Base-by-base conservation (phyloP, 2,797 vertebrate species). In the Clarias fuscus region DNA sequence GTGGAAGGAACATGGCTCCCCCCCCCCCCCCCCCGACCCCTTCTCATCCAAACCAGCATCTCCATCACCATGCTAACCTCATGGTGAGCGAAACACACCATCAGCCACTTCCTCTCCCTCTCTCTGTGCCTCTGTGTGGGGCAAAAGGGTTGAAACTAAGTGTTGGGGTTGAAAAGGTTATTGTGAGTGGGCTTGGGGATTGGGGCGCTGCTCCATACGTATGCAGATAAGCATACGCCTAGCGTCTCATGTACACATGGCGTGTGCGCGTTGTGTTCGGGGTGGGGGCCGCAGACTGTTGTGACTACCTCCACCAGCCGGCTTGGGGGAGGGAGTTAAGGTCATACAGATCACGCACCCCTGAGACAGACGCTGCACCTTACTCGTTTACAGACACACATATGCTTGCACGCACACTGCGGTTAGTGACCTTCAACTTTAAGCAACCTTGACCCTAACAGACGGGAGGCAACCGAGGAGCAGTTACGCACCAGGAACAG, bases 211-310 rank as follows among this genome's bases (percentile, higher is more conserved):
- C 93, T 93, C 93, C 91, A 95, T 94, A 93, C 93, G 91, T 94
- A 96, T 97, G 95, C 94, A 96, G 95, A 97, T 96, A 92, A 90
- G 90, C 92, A 92, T 91, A 89, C 93, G 92, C 80, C 80, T 92
- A 92, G 92, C 90, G 86, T 91, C 92, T 93, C 77, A 43, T 56
- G 48, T 84, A 68, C 77, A 87, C 83, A 87, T 87, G 83, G 77
- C 68, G 76, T 84, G 67, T 86, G 78, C 62, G 65, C 56, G 62
- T 72, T 53, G 65, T 58, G 68, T 67, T 62, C 27, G n/a, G 76
- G 80, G 92, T 91, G 86, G 90, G 90, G 91, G 91, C 87, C 84
- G 88, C 90, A 76, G 90, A 92, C 91, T 91, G 90, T 91, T 91
- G 86, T 71, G 87, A 90, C 85, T 87, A 89, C 90, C 90, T 92